Evolutionary conservation across 2,888 invertebrate species (phyloP), one percentile per base, ranked within the genome.

Genomic region (Melanchra persicariae): DNA sequence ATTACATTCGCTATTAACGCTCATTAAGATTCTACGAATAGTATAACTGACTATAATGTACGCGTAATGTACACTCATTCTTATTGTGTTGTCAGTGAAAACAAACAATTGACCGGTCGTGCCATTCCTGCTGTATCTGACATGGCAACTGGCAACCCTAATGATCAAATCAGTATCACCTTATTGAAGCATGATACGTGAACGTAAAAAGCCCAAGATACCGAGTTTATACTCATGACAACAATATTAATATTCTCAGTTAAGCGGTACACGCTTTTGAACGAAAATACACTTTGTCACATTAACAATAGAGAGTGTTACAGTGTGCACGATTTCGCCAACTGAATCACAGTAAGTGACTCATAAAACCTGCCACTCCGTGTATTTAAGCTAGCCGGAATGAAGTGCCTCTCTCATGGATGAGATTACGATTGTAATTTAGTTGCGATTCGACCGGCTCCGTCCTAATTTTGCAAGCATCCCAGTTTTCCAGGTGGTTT

Each of bases 341-440:
- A 75, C 69, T 84, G 86, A 86, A 77, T 86, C 85, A 84, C 74
- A 72, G 63, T 69, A 69, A 75, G 66, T 85, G 86, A 85, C 64
- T 86, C 86, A 85, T 78, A 76, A 84, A 80, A 82, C 74, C 79
- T 75, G 75, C 76, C 72, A 70, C 70, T 59, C 62, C 70, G 64
- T 77, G 80, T 82, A 73, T 85, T 78, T 70, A 77, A 81, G 74
- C 74, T 84, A 82, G 62, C 54, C 63, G 55, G 66, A 76, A 76
- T 79, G 61, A 76, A 78, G 68, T 77, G 76, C 77, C 72, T 80
- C 71, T 82, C 80, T 82, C 62, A 55, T 80, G 75, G 75, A 84
- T 74, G 70, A 75, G 70, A 84, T 84, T 81, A 64, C 74, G 80
- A 78, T 73, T 76, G 69, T 69, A 77, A 81, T 79, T 68, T 59